Evolutionary conservation across 2,888 invertebrate genomes (phyloP).

Genomic region (Parochlus steinenii): DNA sequence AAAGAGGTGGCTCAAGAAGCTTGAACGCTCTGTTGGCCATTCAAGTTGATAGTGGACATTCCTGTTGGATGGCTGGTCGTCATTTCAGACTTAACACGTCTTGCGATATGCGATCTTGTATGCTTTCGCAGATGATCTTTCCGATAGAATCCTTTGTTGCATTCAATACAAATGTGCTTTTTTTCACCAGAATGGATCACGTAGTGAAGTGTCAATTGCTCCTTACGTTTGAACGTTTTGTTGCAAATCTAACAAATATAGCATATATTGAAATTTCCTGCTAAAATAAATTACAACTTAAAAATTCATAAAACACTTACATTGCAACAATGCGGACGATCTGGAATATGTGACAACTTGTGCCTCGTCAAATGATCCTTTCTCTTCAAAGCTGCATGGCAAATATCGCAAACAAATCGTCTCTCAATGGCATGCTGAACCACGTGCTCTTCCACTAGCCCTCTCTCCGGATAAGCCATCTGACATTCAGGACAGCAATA

Average conservation of each 20-base stretch:
- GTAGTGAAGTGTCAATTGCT: constrained; percentile 74
- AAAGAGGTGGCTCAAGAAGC: constrained; percentile 35
- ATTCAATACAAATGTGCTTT: constrained; percentile 71
- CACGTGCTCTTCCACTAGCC: constrained; percentile 69
- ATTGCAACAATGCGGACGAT: constrained; percentile 73
- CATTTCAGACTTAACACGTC: constrained; percentile 69
- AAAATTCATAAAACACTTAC: constrained; percentile 25
- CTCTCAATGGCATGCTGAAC: constrained; percentile 73
- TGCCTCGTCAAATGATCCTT: constrained; percentile 77
- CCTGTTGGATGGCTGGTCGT: constrained; percentile 35
- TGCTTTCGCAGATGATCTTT: constrained; percentile 77
- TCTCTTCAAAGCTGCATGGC: constrained; percentile 72
- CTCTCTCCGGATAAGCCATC: constrained; percentile 78
- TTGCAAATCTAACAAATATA: constrained; percentile 41
- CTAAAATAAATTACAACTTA: not conserved
- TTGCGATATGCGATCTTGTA: constrained; percentile 68
- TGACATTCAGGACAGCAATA: constrained; percentile 81
- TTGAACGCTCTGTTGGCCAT: constrained; percentile 23
- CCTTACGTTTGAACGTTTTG: constrained; percentile 78
- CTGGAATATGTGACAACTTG: constrained; percentile 77
- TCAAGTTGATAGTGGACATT: constrained; percentile 25
- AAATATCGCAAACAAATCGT: constrained; percentile 74
- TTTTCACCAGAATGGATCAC: constrained; percentile 84
- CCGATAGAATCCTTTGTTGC: constrained; percentile 78
- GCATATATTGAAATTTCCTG: not conserved